Evolutionary conservation across 2,797 vertebrate species (phyloP).

Genomic region (Tenualosa ilisha): DNA sequence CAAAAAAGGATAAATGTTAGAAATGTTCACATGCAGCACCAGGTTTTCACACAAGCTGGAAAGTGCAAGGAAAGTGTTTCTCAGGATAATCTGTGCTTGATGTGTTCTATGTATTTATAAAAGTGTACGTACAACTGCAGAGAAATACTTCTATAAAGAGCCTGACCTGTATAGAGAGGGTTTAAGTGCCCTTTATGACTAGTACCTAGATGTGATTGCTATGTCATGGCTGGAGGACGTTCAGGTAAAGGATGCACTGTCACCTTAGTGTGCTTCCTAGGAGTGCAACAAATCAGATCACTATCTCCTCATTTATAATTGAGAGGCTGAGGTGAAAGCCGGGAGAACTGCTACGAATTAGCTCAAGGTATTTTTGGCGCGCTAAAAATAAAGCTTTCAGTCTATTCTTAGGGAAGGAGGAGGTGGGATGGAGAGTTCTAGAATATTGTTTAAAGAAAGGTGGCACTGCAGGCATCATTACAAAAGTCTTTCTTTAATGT

Average conservation of each 20-base stretch:
- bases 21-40: background rate
- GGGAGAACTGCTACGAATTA: conserved; percentile 76
- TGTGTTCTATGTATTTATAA: background rate
- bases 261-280: conserved; percentile 60
- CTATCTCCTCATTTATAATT: conserved; percentile 79
- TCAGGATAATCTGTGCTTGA: too few relatives aligned
- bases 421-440: background rate
- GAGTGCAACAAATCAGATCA: conserved; percentile 68
- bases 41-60: background rate
- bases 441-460: background rate
- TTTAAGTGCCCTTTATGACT: background rate
- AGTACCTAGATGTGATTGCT: conserved; percentile 16
- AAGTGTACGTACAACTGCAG: background rate
- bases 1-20: background rate
- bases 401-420: conserved; percentile 63
- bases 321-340: conserved; percentile 72
- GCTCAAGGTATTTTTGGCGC: conserved; percentile 74
- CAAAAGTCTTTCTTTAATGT: conserved; percentile 8
- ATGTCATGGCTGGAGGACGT: conserved; percentile 53
- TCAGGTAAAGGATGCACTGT: conserved; percentile 57
- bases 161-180: background rate
- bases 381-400: conserved; percentile 73
- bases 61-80: too few relatives aligned
- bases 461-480: background rate
- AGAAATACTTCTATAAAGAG: background rate